A percentile compares a stretch with the other conserved stretches of the same genome.
These are phyloP conservation scores for Peromyscus leucopus DNA, from an alignment of 2,113 vertebrate species.

Conservation along the genomic window DNA sequence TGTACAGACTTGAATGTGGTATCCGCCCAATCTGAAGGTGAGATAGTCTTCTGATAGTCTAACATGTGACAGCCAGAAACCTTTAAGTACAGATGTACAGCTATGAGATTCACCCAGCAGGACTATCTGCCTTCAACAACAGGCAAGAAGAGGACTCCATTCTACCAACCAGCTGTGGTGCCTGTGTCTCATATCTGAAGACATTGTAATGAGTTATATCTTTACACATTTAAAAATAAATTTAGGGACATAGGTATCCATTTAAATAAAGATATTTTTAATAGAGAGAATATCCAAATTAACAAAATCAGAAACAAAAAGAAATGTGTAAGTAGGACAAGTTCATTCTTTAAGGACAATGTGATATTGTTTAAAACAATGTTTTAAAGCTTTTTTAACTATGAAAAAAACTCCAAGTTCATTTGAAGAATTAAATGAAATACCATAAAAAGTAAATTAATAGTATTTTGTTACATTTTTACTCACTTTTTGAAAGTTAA, in stretches of 20 bases:
- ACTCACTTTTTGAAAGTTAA: background rate
- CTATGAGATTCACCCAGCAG: background rate
- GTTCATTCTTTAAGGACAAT: background rate
- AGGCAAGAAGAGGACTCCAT: background rate
- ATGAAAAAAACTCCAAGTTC: background rate
- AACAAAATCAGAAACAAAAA: too few species aligned
- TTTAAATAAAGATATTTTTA: background rate
- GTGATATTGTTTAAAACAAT: background rate
- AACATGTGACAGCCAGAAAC: conserved; percentile 56
- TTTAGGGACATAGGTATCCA: too few species aligned
- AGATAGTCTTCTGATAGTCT: conserved; percentile 59
- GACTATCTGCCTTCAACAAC: background rate
- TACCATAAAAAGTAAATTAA: background rate
- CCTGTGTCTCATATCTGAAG: background rate
- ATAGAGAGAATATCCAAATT: too few species aligned
- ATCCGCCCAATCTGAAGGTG: conserved; percentile 63
- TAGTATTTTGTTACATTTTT: background rate
- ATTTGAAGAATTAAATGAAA: background rate
- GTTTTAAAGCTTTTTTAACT: background rate
- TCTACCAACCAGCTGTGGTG: background rate
- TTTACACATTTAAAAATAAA: background rate
- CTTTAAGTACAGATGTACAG: background rate
- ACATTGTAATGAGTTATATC: too few species aligned
- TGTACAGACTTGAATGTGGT: conserved; percentile 63
- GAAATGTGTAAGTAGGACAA: background rate